Evolutionary conservation across 2,113 vertebrate genomes (phyloP).

Genomic region (Smithornis capensis): DNA sequence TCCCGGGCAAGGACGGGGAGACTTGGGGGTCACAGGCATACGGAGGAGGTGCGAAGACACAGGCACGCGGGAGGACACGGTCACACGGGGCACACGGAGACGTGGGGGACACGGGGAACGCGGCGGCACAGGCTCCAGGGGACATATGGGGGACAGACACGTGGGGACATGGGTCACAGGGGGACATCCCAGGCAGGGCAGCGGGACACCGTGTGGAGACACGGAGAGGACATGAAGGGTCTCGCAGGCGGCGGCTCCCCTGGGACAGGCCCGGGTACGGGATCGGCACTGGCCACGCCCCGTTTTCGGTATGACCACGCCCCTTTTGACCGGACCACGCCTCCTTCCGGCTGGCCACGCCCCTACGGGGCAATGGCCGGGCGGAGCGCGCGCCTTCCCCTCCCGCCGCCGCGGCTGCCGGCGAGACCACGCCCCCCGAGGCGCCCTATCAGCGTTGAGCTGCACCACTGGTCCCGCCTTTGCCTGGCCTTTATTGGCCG

Average conservation of each 20-base stretch:
- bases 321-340: fast-evolving
- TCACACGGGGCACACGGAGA: not conserved
- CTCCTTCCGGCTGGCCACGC: fast-evolving
- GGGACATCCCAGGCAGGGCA: not conserved
- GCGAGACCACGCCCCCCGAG: fast-evolving
- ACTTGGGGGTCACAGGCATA: not conserved
- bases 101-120: too few relatives aligned
- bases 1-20: not conserved
- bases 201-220: not conserved
- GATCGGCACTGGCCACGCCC: not conserved
- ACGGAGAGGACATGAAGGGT: not conserved
- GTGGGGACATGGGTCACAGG: not conserved
- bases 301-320: not conserved
- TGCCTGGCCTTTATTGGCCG: fast-evolving
- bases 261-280: too few relatives aligned
- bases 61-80: too few relatives aligned
- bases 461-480: fast-evolving
- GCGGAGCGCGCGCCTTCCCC: not conserved
- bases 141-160: not conserved
- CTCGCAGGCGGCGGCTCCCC: not conserved
- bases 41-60: too few relatives aligned
- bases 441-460: fast-evolving
- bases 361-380: not conserved
- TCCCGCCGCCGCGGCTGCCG: not conserved
- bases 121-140: too few relatives aligned